These are phyloP conservation scores for Drosophila saltans DNA, from an alignment of 1,140 invertebrate genomes.

Conservation along the genomic window DNA sequence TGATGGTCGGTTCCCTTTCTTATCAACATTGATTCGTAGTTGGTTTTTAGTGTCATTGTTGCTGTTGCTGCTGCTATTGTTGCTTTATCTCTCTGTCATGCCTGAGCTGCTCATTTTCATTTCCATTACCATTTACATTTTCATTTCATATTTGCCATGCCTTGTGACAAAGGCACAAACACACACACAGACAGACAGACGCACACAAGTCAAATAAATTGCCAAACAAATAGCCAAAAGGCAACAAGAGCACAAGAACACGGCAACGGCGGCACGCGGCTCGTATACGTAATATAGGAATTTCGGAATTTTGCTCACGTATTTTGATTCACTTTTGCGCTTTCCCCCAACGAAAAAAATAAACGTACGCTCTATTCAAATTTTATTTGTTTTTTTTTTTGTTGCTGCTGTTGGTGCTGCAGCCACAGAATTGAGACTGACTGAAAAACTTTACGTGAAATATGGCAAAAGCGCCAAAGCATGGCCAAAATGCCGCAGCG, in stretches of 20 bases:
- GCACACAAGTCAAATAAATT: conserved; percentile 57
- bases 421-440: conserved; percentile 70
- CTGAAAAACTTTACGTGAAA: conserved; percentile 56
- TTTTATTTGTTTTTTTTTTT: conserved; percentile 14
- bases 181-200: background rate
- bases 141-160: conserved; percentile 65
- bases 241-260: conserved; percentile 12
- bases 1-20: conserved; percentile 28
- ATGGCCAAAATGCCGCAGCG: conserved; percentile 74
- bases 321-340: conserved; percentile 17
- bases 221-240: conserved; percentile 34
- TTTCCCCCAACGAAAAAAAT: background rate
- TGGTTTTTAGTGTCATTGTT: background rate
- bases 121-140: conserved; percentile 59
- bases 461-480: conserved; percentile 63
- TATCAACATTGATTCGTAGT: conserved; percentile 35
- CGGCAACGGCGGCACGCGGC: conserved; percentile 46
- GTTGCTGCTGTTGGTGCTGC: conserved; percentile 50
- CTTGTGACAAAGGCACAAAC: conserved; percentile 34
- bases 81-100: conserved; percentile 29
- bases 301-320: conserved; percentile 41
- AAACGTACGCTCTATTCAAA: background rate
- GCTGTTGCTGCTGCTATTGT: conserved; percentile 26
- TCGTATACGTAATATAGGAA: conserved; percentile 37
- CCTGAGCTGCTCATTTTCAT: conserved; percentile 61